A percentile compares a stretch with the other conserved stretches of the same genome.
These are phyloP conservation scores for Platysternon megacephalum DNA, from an alignment of 2,113 vertebrate genomes.

Conservation along the genomic window DNA sequence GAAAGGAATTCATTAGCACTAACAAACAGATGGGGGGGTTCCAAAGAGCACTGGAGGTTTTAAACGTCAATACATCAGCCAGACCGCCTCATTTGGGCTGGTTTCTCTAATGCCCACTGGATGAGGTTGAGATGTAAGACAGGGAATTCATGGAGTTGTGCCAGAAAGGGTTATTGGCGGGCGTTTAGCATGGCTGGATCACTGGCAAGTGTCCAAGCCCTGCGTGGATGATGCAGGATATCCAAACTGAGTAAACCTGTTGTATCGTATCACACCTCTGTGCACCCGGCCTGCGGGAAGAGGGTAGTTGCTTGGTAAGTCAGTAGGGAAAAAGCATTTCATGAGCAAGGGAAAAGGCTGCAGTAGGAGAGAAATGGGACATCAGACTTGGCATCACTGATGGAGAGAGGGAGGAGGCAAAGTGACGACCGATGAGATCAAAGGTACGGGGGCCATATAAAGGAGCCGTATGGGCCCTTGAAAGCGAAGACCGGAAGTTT, in stretches of 20 bases:
- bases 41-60: background rate
- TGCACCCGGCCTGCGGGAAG: accelerated
- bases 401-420: background rate
- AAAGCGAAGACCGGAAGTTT: background rate
- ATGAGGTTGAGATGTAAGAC: background rate
- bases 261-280: accelerated
- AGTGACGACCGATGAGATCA: background rate
- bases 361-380: background rate
- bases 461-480: too few species aligned
- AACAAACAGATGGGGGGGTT: background rate
- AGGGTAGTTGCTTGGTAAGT: too few species aligned
- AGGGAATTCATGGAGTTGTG: background rate
- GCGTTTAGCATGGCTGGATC: background rate
- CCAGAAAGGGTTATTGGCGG: background rate
- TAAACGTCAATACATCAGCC: background rate
- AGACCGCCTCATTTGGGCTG: too few species aligned
- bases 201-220: background rate
- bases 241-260: background rate
- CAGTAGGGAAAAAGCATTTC: background rate
- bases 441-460: background rate
- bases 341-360: background rate
- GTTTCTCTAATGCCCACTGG: background rate
- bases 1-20: too few species aligned
- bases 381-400: background rate
- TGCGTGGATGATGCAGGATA: too few species aligned